phyloP scores from a whole-genome alignment of 92 coral and sea anemone genomes.

The Porites cylindrica region DNA sequence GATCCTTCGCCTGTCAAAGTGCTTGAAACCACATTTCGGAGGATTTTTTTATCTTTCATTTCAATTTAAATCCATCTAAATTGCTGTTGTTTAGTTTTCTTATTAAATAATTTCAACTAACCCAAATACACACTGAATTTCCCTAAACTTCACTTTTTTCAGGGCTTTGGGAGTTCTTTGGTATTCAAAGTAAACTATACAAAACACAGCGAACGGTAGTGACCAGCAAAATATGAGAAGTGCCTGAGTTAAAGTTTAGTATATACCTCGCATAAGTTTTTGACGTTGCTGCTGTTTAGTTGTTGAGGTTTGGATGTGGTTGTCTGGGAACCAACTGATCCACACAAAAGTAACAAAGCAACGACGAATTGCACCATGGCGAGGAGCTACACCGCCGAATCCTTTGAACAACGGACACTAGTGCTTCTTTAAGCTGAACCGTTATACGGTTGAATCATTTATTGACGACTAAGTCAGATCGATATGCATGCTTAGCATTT shows the following conservation, averaged over 20 bases:
- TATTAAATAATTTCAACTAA: too few species aligned
- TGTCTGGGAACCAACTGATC: not conserved
- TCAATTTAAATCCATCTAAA: too few species aligned
- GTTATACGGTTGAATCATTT: too few species aligned
- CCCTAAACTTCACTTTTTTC: too few species aligned
- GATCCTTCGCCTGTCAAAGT: too few species aligned
- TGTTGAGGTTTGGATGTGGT: not conserved
- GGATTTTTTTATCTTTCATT: too few species aligned
- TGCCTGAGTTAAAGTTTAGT: not conserved
- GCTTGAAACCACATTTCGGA: too few species aligned
- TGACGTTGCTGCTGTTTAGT: not conserved
- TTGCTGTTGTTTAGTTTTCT: too few species aligned
- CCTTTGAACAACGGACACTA: not conserved
- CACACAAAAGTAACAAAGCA: not conserved
- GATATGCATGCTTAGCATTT: too few species aligned
- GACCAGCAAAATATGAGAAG: not conserved
- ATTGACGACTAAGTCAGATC: too few species aligned
- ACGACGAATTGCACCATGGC: not conserved
- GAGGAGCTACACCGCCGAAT: not conserved
- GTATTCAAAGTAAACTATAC: not conserved
- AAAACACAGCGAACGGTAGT: not conserved
- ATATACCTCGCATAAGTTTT: not conserved
- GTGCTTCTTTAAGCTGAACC: too few species aligned
- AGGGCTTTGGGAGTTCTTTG: not conserved
- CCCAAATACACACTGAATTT: too few species aligned